phyloP scores from a whole-genome alignment of 92 coral and sea anemone genomes.

The Ricordea florida region DNA sequence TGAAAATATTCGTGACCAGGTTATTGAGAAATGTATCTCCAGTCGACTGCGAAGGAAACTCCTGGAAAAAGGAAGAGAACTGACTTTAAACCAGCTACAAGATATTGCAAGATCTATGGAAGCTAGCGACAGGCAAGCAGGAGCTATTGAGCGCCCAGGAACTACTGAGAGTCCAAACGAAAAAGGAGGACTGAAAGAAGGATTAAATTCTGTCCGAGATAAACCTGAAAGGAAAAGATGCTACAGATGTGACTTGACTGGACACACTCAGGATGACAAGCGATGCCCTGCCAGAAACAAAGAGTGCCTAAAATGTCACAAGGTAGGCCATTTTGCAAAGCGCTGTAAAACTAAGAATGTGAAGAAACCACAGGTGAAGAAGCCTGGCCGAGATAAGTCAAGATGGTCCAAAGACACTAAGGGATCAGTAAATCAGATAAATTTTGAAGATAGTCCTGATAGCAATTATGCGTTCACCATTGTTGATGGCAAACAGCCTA shows the following conservation, averaged over 20 bases:
- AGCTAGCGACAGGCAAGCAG: slow-evolving; percentile 48
- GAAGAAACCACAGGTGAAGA: background rate
- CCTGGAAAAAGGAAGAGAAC: slow-evolving; percentile 26
- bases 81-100: slow-evolving; percentile 39
- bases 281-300: slow-evolving; percentile 39
- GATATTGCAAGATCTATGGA: slow-evolving; percentile 59
- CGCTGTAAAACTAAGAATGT: slow-evolving; percentile 28
- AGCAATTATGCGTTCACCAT: slow-evolving; percentile 50
- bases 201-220: no score
- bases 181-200: slow-evolving; percentile 1
- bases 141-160: no score
- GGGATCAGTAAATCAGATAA: background rate
- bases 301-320: slow-evolving; percentile 27
- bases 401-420: slow-evolving; percentile 1
- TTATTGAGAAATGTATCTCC: slow-evolving; percentile 39
- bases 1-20: slow-evolving; percentile 52
- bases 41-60: slow-evolving; percentile 37
- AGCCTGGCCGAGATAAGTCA: background rate
- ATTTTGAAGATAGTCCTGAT: slow-evolving; percentile 12
- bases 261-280: slow-evolving; percentile 11
- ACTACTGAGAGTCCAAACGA: no score
- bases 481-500: slow-evolving; percentile 11
- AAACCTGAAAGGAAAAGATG: slow-evolving; percentile 14
- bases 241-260: slow-evolving; percentile 7
- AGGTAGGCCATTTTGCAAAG: slow-evolving; percentile 46